These are phyloP conservation scores for Hydrotaea diabolus DNA, from an alignment of 2,888 invertebrate genomes.

Conservation along the genomic window DNA sequence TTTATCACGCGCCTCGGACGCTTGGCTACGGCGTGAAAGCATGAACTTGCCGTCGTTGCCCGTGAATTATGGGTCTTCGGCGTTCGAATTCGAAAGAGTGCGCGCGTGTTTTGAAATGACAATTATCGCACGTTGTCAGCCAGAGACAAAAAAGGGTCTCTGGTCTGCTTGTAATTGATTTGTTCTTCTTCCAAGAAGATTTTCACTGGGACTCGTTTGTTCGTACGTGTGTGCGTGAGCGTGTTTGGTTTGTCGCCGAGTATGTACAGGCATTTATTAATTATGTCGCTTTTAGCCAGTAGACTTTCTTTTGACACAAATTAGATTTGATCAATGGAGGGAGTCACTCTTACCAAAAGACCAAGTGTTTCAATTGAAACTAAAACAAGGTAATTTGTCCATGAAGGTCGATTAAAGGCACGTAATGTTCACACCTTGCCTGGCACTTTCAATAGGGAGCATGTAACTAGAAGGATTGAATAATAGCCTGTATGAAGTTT, in stretches of 20 bases:
- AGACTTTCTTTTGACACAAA: slow-evolving; percentile 10
- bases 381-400: background rate
- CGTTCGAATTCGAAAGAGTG: slow-evolving; percentile 24
- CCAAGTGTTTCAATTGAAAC: background rate
- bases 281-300: slow-evolving; percentile 5
- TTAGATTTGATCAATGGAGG: background rate
- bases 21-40: background rate
- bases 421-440: background rate
- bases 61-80: slow-evolving; percentile 28
- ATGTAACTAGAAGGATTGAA: too few species aligned
- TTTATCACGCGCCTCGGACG: background rate
- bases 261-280: background rate
- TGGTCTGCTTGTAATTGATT: slow-evolving; percentile 33
- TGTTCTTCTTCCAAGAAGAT: slow-evolving; percentile 25
- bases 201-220: background rate
- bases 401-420: background rate
- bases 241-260: too few species aligned
- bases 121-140: slow-evolving; percentile 29
- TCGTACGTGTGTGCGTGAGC: background rate
- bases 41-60: slow-evolving; percentile 21
- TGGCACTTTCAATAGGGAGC: background rate
- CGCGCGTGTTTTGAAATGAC: slow-evolving; percentile 36
- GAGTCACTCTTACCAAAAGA: background rate
- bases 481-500: background rate
- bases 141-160: background rate